Conservation (phyloP, 2,888 invertebrate genomes). For the Prosopocoilus inquinatus region DNA sequence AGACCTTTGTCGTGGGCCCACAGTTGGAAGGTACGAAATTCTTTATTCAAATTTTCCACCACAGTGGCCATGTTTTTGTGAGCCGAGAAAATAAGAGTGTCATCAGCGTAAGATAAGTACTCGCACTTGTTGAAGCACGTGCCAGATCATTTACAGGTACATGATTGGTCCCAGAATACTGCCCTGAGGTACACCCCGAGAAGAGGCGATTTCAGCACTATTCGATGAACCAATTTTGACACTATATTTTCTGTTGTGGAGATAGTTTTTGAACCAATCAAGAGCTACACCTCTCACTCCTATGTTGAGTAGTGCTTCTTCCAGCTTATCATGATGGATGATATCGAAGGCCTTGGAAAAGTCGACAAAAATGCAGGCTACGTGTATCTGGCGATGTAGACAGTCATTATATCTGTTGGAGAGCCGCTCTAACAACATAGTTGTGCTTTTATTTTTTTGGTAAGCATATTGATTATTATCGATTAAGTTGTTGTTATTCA, state of each 20-base stretch:
- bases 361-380: not conserved
- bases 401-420: not conserved
- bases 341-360: not conserved
- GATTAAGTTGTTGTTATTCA: not conserved
- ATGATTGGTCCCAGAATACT: slow-evolving; percentile 1
- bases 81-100: not conserved
- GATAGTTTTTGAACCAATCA: too few species aligned
- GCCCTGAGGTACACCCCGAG: slow-evolving; percentile 1
- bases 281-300: not conserved
- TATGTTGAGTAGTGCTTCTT: not conserved
- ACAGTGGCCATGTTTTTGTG: not conserved
- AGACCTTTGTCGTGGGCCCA: not conserved
- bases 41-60: not conserved
- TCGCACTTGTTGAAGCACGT: not conserved
- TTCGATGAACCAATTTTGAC: not conserved
- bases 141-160: slow-evolving; percentile 1
- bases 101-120: not conserved
- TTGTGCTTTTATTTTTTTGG: not conserved
- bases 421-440: not conserved
- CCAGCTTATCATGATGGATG: not conserved
- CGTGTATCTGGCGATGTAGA: not conserved
- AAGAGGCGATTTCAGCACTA: not conserved
- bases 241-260: too few species aligned
- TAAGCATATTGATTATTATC: slow-evolving; percentile 1
- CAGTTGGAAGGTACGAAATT: not conserved